Evolutionary conservation across 1,140 invertebrate species (phyloP), one percentile per base, ranked within the genome.

Genomic region (Aphaenogaster rudis): DNA sequence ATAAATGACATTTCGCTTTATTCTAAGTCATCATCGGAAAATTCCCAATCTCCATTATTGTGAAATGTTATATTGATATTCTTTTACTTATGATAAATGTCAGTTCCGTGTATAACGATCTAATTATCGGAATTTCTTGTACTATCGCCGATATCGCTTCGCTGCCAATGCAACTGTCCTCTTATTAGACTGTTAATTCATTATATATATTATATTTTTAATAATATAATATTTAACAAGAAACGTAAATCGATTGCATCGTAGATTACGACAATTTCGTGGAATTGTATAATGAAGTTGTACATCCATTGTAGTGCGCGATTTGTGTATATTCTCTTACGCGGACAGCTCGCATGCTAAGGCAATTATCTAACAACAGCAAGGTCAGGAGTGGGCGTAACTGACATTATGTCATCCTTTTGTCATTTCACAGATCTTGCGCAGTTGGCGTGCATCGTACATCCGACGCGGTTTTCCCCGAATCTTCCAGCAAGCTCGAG

Each of bases 351-450:
- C 61, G 63, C 67, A 76, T 64, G 59, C 64, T 59, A 36, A 79
- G 78, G 52, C 80, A 91, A 91, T 89, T 91, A 91, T 91, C 69
- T 59, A 77, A 69, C 74, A 52, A 52, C 33, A 36, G 28, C 78
- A 88, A 88, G 84, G 84, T 50, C 69, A 45, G 74, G 71, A 77
- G 69, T 45, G 33, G 13, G 63, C 69, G 85, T 90, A 91, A 45
- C 48, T 84, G 17, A 64, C 85, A 50, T 91, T 91, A 91, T 87
- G 76, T 91, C 89, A 91, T 88, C 50, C 67, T 87, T 88, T 85
- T 81, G 57, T 85, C 69, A 74, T 91, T 88, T 80, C 59, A 64
- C 57, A 63, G 61, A 79, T 84, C 61, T 82, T 76, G 61, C 45
- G 59, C 77, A 67, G 64, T 78, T 84, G 45, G 7, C 45, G 72